Base-by-base conservation (phyloP, 1,140 invertebrate genomes). In the Phymorhynchus buccinoides region DNA sequence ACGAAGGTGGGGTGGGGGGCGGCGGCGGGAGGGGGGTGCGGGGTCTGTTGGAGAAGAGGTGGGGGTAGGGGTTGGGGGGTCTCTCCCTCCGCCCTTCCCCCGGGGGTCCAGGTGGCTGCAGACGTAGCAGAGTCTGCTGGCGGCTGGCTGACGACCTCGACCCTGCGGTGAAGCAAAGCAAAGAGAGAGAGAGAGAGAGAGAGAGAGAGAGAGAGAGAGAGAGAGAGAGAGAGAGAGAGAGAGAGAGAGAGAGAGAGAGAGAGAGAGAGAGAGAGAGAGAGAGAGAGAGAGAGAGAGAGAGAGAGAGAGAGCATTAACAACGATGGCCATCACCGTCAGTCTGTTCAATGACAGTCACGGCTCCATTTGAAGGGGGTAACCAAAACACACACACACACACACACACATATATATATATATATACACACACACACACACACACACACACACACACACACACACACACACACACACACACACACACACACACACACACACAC, bases 1-100 rank as follows among this genome's bases (percentile, higher is more conserved):
- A 48, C 27, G 44, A 79, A 44, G 32, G 44, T 80, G 12, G 44
- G 79, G 48, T 80, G n/a, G 44, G 44, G 79, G 48, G 6, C 44
- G 42, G 30, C 3, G n/a, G 79, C 44, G 56, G 56, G 35, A 52
- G 4, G 32, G 9, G 79, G 32, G 14, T 37, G 18, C n/a, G 32
- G 42, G 79, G 32, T 6, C n/a, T n/a, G 14, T 27, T 18, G 27
- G 32, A 35, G 48, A 80, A 80, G 42, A 80, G 42, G 79, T 80
- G 30, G 16, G n/a, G 79, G 35, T 52, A 80, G n/a, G n/a, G n/a
- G 42, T 56, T 79, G 41, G n/a, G n/a, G 32, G 32, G 32, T 12
- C 75, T 39, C 27, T 39, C 16, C 27, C 44, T 30, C 56, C 56
- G 22, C 56, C 56, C 18, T 4, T 62, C 12, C 56, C 56, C 48